Evolutionary conservation across 2,888 invertebrate species (phyloP), one percentile per base, ranked within the genome.

Genomic region (Nebria salina): DNA sequence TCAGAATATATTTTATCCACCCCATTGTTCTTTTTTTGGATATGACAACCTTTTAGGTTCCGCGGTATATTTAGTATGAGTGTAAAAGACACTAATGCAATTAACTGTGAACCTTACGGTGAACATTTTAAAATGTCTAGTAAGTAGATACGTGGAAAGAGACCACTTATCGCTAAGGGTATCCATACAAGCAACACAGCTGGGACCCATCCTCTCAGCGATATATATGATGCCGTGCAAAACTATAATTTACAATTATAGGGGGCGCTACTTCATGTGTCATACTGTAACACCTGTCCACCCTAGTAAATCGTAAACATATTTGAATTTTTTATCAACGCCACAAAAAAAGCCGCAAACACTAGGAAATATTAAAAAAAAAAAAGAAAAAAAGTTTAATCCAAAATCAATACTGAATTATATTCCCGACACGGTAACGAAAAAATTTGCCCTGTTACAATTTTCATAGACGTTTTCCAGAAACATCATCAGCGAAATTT

Each of bases 401-500:
- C 54, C 13, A 4, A 54, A 54, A 54, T 54, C 54, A 54, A 54
- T 54, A 54, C 8, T 8, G 54, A 54, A 54, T 54, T 54, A 54
- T 54, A 7, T 54, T 13, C 54, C 2, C 54, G 34, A 34, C 34
- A 34, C 13, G 54, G 54, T 54, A 11, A 54, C 54, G 13, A 54
- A 54, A 54, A 54, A 54, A 54, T 11, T 11, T 54, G 54, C 34
- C 34, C 34, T 34, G 34, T 34, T 54, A 54, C 54, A 54, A 54
- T 54, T 54, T 54, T 54, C 54, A 54, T 54, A 54, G 54, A 54
- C 13, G 54, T 54, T 54, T 54, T 54, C 11, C 54, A 54, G 54
- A 54, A 54, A 54, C 54, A 54, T 54, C 54, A 54, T 54, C 54
- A 54, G 54, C 54, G 54, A 54, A 54, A 54, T 54, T 54, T 54